Percentiles rank a stretch among this genome's conserved stretches.
phyloP scores from a whole-genome alignment of 30 jellyfish, hydroid and myxozoan species.

The Morbakka virulenta region DNA sequence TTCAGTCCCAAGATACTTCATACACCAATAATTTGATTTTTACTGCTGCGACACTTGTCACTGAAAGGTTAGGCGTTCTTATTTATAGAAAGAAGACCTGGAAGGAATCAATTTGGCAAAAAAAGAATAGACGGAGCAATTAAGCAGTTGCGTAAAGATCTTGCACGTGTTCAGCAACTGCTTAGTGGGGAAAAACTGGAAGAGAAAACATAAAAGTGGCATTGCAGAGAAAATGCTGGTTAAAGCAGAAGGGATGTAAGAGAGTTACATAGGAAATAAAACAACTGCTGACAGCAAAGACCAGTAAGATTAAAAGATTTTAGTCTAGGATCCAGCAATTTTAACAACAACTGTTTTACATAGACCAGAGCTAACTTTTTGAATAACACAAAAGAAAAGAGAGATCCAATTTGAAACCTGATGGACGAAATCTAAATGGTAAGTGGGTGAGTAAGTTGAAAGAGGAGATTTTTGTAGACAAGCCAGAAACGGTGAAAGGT shows the following conservation, averaged over 20 bases:
- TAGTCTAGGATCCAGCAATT: background rate
- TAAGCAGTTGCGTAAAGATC: constrained; percentile 6
- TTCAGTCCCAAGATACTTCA: constrained; percentile 7
- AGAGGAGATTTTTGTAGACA: constrained; percentile 9
- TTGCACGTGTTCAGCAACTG: background rate
- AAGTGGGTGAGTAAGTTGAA: constrained; percentile 7
- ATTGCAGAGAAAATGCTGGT: too few relatives aligned
- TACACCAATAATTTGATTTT: background rate
- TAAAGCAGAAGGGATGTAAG: too few relatives aligned
- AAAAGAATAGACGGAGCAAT: background rate
- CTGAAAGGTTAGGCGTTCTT: constrained; percentile 1
- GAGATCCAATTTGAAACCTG: background rate
- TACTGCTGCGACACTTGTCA: constrained; percentile 14
- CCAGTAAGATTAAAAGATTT: background rate
- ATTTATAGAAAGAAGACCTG: background rate
- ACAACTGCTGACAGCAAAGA: constrained; percentile 4
- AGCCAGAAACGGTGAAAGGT: constrained; percentile 24
- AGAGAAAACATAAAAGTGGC: background rate
- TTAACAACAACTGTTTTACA: background rate
- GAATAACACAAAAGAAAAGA: background rate
- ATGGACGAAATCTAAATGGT: background rate
- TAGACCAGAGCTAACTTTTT: constrained; percentile 12
- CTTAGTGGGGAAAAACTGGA: constrained; percentile 1
- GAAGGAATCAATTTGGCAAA: too few relatives aligned
- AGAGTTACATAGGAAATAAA: background rate